Percentiles rank a stretch among this genome's conserved stretches.
Evolutionary conservation across 1,140 invertebrate species (phyloP).

Genomic region (Portunus trituberculatus): DNA sequence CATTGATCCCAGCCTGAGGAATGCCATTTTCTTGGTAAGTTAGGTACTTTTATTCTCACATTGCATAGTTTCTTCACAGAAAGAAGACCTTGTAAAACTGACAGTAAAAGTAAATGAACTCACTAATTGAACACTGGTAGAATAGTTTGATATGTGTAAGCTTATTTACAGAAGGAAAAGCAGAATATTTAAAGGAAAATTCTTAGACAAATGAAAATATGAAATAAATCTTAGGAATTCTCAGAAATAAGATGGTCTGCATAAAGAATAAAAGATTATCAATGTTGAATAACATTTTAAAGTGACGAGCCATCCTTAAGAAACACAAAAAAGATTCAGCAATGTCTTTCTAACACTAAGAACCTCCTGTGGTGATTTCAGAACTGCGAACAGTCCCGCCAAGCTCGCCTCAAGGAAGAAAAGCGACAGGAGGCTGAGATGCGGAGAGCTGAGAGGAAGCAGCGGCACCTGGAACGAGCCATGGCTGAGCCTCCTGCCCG

Average conservation of each 20-base stretch:
- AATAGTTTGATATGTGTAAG: background rate
- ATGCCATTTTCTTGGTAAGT: conserved; percentile 71
- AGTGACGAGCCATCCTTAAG: too few relatives aligned
- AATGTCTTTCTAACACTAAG: background rate
- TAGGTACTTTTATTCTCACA: background rate
- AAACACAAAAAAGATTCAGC: too few relatives aligned
- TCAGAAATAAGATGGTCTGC: too few relatives aligned
- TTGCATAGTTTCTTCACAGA: background rate
- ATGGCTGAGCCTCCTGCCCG: conserved; percentile 61
- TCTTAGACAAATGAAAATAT: too few relatives aligned
- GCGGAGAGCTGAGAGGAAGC: conserved; percentile 58
- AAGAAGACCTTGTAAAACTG: background rate
- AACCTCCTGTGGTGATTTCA: background rate
- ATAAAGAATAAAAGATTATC: too few relatives aligned
- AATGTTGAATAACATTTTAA: too few relatives aligned
- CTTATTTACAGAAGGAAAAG: too few relatives aligned
- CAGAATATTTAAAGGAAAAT: too few relatives aligned
- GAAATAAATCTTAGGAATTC: too few relatives aligned
- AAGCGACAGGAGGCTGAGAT: conserved; percentile 55
- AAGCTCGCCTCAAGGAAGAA: conserved; percentile 61
- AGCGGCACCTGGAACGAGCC: conserved; percentile 60
- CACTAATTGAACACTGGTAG: background rate
- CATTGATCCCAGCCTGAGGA: conserved; percentile 57
- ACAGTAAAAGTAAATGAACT: too few relatives aligned
- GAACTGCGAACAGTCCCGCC: conserved; percentile 64